phyloP scores from a whole-genome alignment of 2,888 invertebrate genomes.

The Ophioninae sp. region DNA sequence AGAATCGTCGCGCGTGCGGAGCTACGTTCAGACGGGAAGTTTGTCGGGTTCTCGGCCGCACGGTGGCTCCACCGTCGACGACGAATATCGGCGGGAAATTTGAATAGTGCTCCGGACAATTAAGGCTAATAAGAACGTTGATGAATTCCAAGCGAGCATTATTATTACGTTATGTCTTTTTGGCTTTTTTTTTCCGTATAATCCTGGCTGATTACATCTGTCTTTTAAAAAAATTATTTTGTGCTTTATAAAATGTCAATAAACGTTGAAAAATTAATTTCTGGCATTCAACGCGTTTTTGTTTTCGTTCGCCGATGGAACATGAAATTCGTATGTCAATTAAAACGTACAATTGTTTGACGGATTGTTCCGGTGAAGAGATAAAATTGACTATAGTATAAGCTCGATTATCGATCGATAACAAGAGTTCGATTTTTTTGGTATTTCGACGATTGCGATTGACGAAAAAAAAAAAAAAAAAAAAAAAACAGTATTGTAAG shows the following conservation, averaged over 20 bases:
- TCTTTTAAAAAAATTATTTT: too few species aligned
- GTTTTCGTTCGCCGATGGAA: not conserved
- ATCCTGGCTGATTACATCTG: too few species aligned
- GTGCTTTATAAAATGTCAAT: not conserved
- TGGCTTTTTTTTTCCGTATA: too few species aligned
- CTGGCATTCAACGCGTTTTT: too few species aligned
- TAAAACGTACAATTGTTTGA: constrained; percentile 21
- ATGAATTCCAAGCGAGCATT: not conserved
- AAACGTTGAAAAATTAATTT: too few species aligned
- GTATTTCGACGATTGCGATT: not conserved
- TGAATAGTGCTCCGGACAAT: not conserved
- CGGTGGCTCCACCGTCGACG: not conserved
- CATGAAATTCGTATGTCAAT: constrained; percentile 10
- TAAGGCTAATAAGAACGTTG: not conserved
- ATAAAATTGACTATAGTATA: constrained; percentile 32
- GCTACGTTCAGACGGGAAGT: not conserved
- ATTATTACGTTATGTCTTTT: not conserved
- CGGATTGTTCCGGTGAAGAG: constrained; percentile 18
- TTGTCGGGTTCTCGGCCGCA: not conserved
- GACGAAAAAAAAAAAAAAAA: constrained; percentile 3
- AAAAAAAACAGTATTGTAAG: constrained; percentile 25
- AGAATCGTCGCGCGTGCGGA: not conserved
- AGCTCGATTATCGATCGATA: constrained; percentile 38
- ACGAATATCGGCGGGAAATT: not conserved
- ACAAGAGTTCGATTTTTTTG: constrained; percentile 45